Evolutionary conservation across 2,797 vertebrate species (phyloP).

Genomic region (Acanthurus tractus): DNA sequence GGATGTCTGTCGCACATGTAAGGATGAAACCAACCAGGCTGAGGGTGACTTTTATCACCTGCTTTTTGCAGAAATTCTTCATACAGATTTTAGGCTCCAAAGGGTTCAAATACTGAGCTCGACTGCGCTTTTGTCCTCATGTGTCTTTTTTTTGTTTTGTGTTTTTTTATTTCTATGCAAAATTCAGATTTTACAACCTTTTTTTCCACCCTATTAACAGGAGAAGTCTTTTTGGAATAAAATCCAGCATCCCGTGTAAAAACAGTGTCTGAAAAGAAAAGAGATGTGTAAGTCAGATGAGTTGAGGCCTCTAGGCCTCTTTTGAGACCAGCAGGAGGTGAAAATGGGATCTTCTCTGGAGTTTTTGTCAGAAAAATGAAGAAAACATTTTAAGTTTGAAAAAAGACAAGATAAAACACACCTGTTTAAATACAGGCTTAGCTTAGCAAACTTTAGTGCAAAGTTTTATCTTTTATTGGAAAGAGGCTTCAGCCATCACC

Average conservation of each 20-base stretch:
- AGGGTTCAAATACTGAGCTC: constrained; percentile 45
- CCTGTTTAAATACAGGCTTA: background rate
- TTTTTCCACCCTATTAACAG: constrained; percentile 33
- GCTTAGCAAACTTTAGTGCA: background rate
- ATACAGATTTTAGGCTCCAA: constrained; percentile 58
- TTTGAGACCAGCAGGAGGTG: constrained; percentile 13
- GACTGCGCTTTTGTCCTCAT: constrained; percentile 38
- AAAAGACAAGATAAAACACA: background rate
- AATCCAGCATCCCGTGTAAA: background rate
- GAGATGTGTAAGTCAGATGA: constrained; percentile 26
- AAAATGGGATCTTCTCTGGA: constrained; percentile 1
- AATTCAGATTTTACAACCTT: constrained; percentile 6
- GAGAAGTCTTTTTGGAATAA: constrained; percentile 1
- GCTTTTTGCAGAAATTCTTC: constrained; percentile 54
- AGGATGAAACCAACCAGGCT: constrained; percentile 68
- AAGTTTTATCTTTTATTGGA: background rate
- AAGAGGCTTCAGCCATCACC: background rate
- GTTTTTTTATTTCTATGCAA: constrained; percentile 3
- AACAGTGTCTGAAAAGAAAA: background rate
- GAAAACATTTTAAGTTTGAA: background rate
- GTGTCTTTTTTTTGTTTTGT: constrained; percentile 16
- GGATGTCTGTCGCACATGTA: constrained; percentile 65
- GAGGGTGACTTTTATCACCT: constrained; percentile 52
- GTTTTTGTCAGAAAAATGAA: constrained; percentile 20
- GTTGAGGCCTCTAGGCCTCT: constrained; percentile 55